A percentile compares a stretch with the other conserved stretches of the same genome.
Conservation (phyloP, 2,797 vertebrate species). For the Picus viridis region DNA sequence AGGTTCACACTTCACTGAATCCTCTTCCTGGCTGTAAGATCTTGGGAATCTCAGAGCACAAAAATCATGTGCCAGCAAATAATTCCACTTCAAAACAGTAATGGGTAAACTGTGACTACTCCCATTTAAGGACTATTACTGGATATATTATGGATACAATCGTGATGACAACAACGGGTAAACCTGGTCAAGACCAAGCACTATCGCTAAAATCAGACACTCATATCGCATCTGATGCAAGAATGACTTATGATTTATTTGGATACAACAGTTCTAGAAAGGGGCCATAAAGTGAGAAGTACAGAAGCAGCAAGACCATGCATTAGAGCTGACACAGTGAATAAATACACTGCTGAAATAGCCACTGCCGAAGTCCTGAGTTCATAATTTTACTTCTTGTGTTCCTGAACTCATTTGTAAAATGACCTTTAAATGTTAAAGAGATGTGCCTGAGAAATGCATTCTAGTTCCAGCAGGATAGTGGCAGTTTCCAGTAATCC, state of each 20-base stretch:
- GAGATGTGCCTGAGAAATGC: background rate
- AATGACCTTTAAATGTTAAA: conserved; percentile 48
- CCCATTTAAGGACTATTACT: background rate
- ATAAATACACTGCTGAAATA: background rate
- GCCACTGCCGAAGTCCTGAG: background rate
- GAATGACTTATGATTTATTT: background rate
- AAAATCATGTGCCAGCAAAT: background rate
- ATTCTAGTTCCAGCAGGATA: background rate
- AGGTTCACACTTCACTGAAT: background rate
- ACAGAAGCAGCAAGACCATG: background rate
- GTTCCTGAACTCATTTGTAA: conserved; percentile 12
- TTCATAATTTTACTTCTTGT: background rate
- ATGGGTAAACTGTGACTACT: background rate
- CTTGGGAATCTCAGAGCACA: background rate
- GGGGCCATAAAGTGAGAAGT: background rate
- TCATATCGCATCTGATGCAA: background rate
- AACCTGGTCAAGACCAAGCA: background rate
- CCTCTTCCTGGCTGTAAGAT: background rate
- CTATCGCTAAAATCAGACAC: background rate
- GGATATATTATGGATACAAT: background rate
- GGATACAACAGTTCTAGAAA: background rate
- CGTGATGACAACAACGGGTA: background rate
- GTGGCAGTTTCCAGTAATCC: conserved; percentile 6
- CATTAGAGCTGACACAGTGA: background rate
- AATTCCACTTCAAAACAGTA: background rate